phyloP scores from a whole-genome alignment of 2,113 vertebrate species.

The Myotis lucifugus region DNA sequence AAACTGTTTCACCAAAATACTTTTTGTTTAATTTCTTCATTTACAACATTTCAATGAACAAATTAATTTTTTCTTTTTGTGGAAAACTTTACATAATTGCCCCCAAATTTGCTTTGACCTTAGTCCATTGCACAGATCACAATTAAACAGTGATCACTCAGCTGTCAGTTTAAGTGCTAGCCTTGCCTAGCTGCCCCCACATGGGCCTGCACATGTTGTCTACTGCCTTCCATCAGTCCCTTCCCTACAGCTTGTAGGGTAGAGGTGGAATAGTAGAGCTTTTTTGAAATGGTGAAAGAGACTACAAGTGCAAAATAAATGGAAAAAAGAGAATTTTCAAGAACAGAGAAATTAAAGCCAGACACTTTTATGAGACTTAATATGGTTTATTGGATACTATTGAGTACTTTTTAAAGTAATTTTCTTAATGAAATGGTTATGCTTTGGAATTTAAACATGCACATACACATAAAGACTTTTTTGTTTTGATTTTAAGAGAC shows the following conservation, averaged over 20 bases:
- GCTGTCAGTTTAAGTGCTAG: neutral
- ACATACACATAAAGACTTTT: neutral
- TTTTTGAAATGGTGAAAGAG: neutral
- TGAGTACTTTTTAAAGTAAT: neutral
- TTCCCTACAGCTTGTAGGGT: rapidly evolving
- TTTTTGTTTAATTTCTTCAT: constrained; percentile 1
- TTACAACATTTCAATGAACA: neutral
- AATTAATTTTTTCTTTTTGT: neutral
- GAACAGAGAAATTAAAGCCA: neutral
- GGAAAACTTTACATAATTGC: neutral
- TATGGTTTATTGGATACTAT: neutral
- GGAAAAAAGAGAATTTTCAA: neutral
- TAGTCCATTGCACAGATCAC: neutral
- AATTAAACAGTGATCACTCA: neutral
- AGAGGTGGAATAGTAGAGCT: neutral
- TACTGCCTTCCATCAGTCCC: neutral
- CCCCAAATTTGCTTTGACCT: neutral
- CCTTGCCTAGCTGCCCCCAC: neutral
- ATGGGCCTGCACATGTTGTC: too few relatives aligned
- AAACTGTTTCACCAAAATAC: neutral
- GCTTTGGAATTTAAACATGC: neutral
- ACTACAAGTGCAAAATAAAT: neutral
- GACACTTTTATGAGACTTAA: neutral
- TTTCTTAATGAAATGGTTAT: neutral
- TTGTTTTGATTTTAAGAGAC: neutral